These are phyloP conservation scores for Rhinophrynus dorsalis DNA, from an alignment of 2,797 vertebrate species.

Conservation along the genomic window DNA sequence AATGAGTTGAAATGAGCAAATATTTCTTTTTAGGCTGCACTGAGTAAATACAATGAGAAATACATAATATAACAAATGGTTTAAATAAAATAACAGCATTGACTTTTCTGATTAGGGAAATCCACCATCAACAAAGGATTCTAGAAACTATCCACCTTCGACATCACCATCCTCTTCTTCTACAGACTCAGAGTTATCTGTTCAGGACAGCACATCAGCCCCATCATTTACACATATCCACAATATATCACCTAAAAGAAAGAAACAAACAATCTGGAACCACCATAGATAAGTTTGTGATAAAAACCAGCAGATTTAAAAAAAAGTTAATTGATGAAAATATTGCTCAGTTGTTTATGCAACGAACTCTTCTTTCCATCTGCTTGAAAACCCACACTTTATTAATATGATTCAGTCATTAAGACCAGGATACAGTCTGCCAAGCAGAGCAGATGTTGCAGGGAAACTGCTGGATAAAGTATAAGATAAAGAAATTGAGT, in stretches of 20 bases:
- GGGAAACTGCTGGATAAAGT: conserved; percentile 30
- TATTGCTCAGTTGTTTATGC: conserved; percentile 1
- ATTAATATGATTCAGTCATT: conserved; percentile 11
- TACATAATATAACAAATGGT: no score
- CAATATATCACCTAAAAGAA: not conserved
- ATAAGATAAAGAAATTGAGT: conserved; percentile 7
- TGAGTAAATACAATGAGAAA: conserved; percentile 17
- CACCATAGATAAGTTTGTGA: conserved; percentile 19
- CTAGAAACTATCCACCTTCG: conserved; percentile 23
- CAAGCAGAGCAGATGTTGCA: conserved; percentile 22
- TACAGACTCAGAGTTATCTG: conserved; percentile 25
- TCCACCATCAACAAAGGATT: conserved; percentile 14
- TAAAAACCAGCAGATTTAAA: conserved; percentile 9
- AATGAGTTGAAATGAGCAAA: no score
- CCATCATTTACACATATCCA: conserved; percentile 4
- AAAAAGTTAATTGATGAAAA: conserved; percentile 20
- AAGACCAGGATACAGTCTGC: not conserved
- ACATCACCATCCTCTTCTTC: conserved; percentile 10
- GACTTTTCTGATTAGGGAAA: conserved; percentile 27
- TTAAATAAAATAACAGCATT: conserved; percentile 33
- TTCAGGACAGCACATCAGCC: conserved; percentile 18
- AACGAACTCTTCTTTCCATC: conserved; percentile 16
- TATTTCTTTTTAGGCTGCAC: conserved; percentile 3
- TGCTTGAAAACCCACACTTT: conserved; percentile 1
- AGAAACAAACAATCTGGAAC: conserved; percentile 24